Base-by-base conservation (phyloP, 2,888 invertebrate species). In the Zygaena filipendulae region DNA sequence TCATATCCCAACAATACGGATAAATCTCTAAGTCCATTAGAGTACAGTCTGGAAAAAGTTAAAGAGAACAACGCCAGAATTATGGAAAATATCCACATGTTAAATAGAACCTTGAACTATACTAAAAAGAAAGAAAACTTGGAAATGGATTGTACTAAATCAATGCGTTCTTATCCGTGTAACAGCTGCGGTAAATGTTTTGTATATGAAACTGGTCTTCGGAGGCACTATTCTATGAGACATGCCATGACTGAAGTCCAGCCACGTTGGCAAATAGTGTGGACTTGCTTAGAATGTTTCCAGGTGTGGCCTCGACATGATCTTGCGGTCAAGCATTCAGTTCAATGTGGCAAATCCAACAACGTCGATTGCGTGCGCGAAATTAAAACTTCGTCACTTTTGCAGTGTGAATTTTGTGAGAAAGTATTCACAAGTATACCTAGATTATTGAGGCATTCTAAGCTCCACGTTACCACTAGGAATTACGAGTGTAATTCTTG, bases 401-500 rank as follows among this genome's bases (percentile, higher is more conserved):
- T 79, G 31, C 74, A 77, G 52, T 80, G 80, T 40, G 79, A 80
- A 43, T 80, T 75, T 41, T 72, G 72, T 40, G 79, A 80, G 39
- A 79, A 72, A 48, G 70, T 77, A 7, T 81, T 61, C 37, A 75
- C 77, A 12, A 71, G 69, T 45, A 72, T 80, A 27, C 72, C 75
- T 7, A 58, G 69, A 49, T 39, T 81, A 13, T 39, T 79, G 21
- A 56, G 61, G 32, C 81, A 81, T 46, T 57, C 61, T 2, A 75
- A 69, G 45, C 45, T 47, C 19, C 89, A 89, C 60, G 83, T 83
- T 2, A 84, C 83, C n/a, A 80, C 82, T 40, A 83, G 81, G 51
- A 86, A 86, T 49, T 87, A 87, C 58, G 82, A 84, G 49, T 89
- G 89, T 51, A 74, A 74, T 32, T 81, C 83, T 37, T 81, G 81